Evolutionary conservation across 1,140 invertebrate species (phyloP).

Genomic region (Mercenaria mercenaria): DNA sequence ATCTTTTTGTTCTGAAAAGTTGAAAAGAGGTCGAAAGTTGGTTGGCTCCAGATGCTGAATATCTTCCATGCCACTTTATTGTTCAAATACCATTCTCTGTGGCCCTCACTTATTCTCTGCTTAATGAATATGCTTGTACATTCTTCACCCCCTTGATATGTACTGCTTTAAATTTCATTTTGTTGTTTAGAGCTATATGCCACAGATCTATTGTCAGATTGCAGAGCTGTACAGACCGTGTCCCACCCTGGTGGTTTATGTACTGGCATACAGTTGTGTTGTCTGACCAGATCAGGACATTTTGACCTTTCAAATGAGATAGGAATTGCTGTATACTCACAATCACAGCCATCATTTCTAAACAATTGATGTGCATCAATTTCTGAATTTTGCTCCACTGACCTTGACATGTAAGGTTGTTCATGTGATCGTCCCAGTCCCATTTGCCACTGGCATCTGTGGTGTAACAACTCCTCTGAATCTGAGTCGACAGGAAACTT

Average conservation of each 20-base stretch:
- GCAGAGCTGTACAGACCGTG: neutral
- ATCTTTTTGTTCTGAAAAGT: conserved; percentile 47
- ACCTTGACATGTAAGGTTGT: too few species aligned
- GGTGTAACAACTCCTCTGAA: neutral
- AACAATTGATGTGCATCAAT: too few species aligned
- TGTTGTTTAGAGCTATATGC: conserved; percentile 14
- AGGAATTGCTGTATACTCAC: conserved; percentile 53
- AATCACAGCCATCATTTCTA: too few species aligned
- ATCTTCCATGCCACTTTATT: too few species aligned
- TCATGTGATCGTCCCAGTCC: conserved; percentile 19
- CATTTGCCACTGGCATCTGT: conserved; percentile 32
- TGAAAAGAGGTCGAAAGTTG: conserved; percentile 61
- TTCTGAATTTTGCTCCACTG: too few species aligned
- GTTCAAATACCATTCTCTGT: conserved; percentile 58
- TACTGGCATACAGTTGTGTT: conserved; percentile 54
- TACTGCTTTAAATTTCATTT: conserved; percentile 35
- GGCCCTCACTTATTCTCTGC: neutral
- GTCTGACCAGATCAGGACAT: conserved; percentile 63
- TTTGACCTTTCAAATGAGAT: neutral
- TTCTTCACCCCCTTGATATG: conserved; percentile 22
- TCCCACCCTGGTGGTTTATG: too few species aligned
- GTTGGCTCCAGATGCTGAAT: conserved; percentile 47
- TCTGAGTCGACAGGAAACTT: neutral
- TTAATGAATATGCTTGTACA: conserved; percentile 16
- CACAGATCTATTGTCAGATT: neutral